phyloP scores from a whole-genome alignment of 2,888 invertebrate species.

The Pelosia muscerda region DNA sequence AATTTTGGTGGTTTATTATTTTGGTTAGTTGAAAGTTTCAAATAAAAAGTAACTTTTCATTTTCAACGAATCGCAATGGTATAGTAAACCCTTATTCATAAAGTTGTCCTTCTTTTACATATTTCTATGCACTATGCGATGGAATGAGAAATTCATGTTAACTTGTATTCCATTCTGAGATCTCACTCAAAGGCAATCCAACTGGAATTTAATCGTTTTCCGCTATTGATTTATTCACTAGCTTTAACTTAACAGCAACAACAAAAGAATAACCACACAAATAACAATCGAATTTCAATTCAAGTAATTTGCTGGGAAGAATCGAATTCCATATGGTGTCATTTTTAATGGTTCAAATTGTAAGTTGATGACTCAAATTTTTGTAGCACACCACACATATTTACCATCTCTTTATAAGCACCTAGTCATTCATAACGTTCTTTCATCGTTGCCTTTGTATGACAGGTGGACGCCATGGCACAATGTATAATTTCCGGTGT shows the following conservation, averaged over 20 bases:
- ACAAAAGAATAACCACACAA: neutral
- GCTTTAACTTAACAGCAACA: too few relatives aligned
- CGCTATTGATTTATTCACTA: too few relatives aligned
- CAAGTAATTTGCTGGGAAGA: neutral
- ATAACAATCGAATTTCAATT: neutral
- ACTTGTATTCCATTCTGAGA: too few relatives aligned
- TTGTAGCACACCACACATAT: neutral
- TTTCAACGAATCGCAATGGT: neutral
- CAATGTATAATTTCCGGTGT: constrained; percentile 70
- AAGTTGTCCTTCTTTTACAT: too few relatives aligned
- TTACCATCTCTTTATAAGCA: neutral
- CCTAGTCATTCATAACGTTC: constrained; percentile 21
- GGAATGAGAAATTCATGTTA: too few relatives aligned
- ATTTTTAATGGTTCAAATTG: neutral
- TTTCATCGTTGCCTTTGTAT: constrained; percentile 56
- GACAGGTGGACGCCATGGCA: constrained; percentile 65
- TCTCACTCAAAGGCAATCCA: too few relatives aligned
- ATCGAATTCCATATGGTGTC: neutral
- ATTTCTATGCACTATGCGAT: too few relatives aligned
- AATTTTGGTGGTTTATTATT: neutral
- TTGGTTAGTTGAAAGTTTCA: neutral
- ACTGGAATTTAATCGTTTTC: too few relatives aligned
- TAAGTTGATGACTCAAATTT: neutral
- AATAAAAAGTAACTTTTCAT: neutral
- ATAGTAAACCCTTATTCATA: too few relatives aligned